Base-by-base conservation (phyloP, 64 coral and sea anemone species). In the Cladopsammia gracilis region DNA sequence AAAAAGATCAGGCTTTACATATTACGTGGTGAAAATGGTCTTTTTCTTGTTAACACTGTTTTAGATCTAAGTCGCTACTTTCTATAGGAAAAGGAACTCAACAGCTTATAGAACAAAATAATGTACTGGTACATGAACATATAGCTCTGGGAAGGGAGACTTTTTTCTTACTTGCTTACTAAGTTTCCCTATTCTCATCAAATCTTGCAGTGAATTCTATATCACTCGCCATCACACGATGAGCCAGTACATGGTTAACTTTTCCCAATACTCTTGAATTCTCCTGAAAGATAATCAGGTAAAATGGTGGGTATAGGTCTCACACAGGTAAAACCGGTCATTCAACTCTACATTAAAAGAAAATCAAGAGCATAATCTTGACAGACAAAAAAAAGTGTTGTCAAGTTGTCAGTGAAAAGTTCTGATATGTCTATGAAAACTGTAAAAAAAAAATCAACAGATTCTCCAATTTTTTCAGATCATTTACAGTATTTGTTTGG, bases 301-400 rank as follows among this genome's bases (percentile, higher is more conserved):
- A 84, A 84, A 90, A 73, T 93, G 91, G 91, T 93, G 91, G 91
- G 91, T 93, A 93, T 93, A 93, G 91, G 91, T 93, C 20, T 84
- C 80, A 48, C 15, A 14, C 80, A 84, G 80, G 80, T 84, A 67
- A 67, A 84, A 67, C 80, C 11, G 44, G 20, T 50, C 46, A 25
- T 67, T 45, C 18, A 42, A 64, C 79, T 64, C 19, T 79, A 58
- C 52, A 34, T 16, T 45, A 15, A 47, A 45, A 46, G 5, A 45
- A 73, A 59, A 5, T 49, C 4, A 59, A 79, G 16, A 60, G 14
- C 6, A 79, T 48, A 49, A 4, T 48, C 18, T 5, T 43, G 24
- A 9, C 2, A 24, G 65, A 56, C 12, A 20, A 69, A 69, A 23
- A 4, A 20, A 20, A 25, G 6, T 7, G 7, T 56, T 56, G 7